These are phyloP conservation scores for Alligator mississippiensis DNA, from an alignment of 2,113 vertebrate genomes.

Conservation along the genomic window DNA sequence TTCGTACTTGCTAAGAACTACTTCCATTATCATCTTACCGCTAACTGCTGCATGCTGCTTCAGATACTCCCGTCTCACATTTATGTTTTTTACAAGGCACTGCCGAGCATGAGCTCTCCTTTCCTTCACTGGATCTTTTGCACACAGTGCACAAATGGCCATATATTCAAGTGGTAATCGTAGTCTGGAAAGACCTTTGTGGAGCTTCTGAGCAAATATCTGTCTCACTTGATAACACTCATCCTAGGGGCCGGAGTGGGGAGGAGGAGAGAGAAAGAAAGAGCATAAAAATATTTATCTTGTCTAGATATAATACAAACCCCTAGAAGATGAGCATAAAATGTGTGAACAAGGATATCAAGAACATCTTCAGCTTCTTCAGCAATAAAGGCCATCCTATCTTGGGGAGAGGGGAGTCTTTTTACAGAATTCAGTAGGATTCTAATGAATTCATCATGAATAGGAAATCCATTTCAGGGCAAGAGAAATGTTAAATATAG, in stretches of 20 bases:
- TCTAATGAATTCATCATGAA: not conserved
- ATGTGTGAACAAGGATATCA: not conserved
- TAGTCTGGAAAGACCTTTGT: conserved; percentile 94
- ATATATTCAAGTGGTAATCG: conserved; percentile 96
- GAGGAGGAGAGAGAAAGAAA: not conserved
- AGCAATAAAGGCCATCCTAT: not conserved
- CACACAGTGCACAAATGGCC: conserved; percentile 96
- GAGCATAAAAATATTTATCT: not conserved
- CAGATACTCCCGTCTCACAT: conserved; percentile 95
- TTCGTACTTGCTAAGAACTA: conserved; percentile 15
- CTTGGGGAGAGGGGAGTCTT: not conserved
- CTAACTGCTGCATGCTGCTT: conserved; percentile 98
- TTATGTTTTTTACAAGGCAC: conserved; percentile 98
- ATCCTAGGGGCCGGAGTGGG: conserved; percentile 80
- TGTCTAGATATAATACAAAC: not conserved
- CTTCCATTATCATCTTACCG: conserved; percentile 80
- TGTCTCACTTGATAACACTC: conserved; percentile 99
- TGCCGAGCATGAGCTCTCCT: conserved; percentile 95
- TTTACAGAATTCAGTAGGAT: not conserved
- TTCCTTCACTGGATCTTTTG: conserved; percentile 98
- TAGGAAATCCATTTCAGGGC: not conserved
- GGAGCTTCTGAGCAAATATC: conserved; percentile 97
- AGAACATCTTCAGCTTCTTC: not conserved
- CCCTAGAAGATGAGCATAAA: not conserved
- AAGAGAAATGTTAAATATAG: not conserved